Evolutionary conservation across 2,797 vertebrate genomes (phyloP), one percentile per base, ranked within the genome.

Genomic region (Coendou prehensilis): DNA sequence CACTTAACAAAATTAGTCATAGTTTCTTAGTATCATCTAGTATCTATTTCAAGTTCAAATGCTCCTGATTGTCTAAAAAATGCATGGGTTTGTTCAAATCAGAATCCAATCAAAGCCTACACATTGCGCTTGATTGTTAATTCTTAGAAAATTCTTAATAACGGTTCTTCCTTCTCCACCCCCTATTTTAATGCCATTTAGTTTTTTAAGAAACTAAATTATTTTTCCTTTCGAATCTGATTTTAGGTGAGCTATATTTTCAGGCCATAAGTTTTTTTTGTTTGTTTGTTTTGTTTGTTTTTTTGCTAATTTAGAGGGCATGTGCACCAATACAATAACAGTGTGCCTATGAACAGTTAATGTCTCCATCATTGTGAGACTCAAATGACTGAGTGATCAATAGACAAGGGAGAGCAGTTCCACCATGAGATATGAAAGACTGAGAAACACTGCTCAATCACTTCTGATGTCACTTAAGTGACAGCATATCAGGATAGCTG

Each of bases 91-190:
- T 93, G 78, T 96, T 92, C 81, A 84, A 87, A 93, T 95, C 80
- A 97, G 86, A 95, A 95, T 86, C 82, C 45, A 91, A 86, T 92
- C 82, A 97, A 94, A 85, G n/a, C 52, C 30, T 52, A 80, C 28
- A 75, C 9, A 82, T 37, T 92, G 52, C 22, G 50, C 82, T 93
- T 89, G 57, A 90, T 92, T 90, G 69, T 95, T 94, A 59, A 17
- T 92, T 95, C 54, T 88, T 50, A 80, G 80, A 92, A 95, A 93
- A 87, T 47, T 76, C 81, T 93, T 73, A 92, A 80, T 50, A 93
- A 75, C 3, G 47, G 28, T 64, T 95, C 11, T 95, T 85, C n/a
- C 23, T 88, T 73, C 30, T 18, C 54, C 17, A 41, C 22, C 9
- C 9, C 6, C 30, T 84, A 59, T 71, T 97, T 94, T 87, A 86